Base-by-base conservation (phyloP, 2,797 vertebrate genomes). In the Channa striata region DNA sequence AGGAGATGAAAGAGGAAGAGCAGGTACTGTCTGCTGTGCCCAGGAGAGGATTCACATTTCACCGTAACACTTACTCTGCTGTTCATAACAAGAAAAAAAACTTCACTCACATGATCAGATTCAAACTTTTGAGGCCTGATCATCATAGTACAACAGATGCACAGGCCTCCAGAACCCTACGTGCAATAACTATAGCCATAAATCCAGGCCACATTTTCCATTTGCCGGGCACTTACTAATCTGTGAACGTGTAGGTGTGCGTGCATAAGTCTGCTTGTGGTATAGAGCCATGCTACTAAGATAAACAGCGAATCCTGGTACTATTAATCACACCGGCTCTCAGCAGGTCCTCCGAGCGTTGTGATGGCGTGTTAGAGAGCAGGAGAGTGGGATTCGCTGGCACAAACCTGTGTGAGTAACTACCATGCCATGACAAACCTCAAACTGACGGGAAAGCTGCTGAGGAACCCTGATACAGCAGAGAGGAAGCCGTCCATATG, bases 291-390 rank as follows among this genome's bases (percentile, higher is more conserved):
- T 44, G 34, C 44, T 13, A 36, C 44, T 48, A 48, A 59, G 74
- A 81, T 65, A 71, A 82, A 78, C 78, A 68, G 68, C 66, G 33
- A 23, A 39, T 61, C 37, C 58, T 58, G 77, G 33, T 63, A 48
- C 72, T 51, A 77, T 83, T 81, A 83, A 86, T 88, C 84, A 81
- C 68, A 63, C 13, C 13, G 14, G 47, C 66, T 60, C 56, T 58
- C 39, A 33, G 12, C 39, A 13, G 52, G 53, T 51, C 25, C 46
- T 63, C 46, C 54, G 46, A 72, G 73, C 60, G 57, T 11, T 69
- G 72, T 63, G 60, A 58, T 30, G 43, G 57, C 48, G 50, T 65
- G 68, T 60, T 54, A 19, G 58, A 65, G 53, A 70, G 40, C 66
- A 63, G 59, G 57, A 73, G 56, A 63, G 52, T 62, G 46, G 47